Base-by-base conservation (phyloP, 2,113 vertebrate genomes). In the Apteryx mantelli region DNA sequence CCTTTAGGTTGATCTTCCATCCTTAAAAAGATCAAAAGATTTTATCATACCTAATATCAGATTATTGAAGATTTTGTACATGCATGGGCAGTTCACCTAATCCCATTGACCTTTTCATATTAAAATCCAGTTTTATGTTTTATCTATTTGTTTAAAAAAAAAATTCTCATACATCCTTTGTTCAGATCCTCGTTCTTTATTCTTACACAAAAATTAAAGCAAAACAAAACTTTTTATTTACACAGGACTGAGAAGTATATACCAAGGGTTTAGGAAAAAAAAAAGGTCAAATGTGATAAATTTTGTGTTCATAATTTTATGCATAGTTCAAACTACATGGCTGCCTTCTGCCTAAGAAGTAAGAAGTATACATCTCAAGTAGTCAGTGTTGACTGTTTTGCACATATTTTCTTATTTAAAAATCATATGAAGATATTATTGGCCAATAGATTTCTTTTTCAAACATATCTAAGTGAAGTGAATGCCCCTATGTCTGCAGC, bases 11-110 rank as follows among this genome's bases (percentile, higher is more conserved):
- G 86, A 93, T 84, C 73, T 79, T 93, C 86, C 73, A 85, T 71
- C 79, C 95, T 97, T 96, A 96, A 97, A 97, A 96, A 94, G 91
- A 97, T 96, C 26, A 95, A 93, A 34, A 65, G 44, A 65, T 88
- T 97, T 96, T 89, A 91, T 76, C 89, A 82, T 89, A 89, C 81
- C 52, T 56, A 97, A 91, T 83, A 95, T 78, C 86, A 97, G 92
- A 97, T 97, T 96, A 97, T 92, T 86, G 81, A 93, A 95, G 83
- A 94, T 71, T 95, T 93, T 42, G 38, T 69, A 92, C 82, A 81
- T 55, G 66, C 68, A 69, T 48, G 84, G 58, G 48, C 70, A 94
- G 83, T 88, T 96, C 83, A 97, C 36, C 70, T 96, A 97, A 97
- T 97, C 91, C 55, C 82, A 95, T 86, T 97, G 97, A 94, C 95